These are phyloP conservation scores for Chironomus tentans DNA, from an alignment of 2,888 invertebrate species.

Conservation along the genomic window DNA sequence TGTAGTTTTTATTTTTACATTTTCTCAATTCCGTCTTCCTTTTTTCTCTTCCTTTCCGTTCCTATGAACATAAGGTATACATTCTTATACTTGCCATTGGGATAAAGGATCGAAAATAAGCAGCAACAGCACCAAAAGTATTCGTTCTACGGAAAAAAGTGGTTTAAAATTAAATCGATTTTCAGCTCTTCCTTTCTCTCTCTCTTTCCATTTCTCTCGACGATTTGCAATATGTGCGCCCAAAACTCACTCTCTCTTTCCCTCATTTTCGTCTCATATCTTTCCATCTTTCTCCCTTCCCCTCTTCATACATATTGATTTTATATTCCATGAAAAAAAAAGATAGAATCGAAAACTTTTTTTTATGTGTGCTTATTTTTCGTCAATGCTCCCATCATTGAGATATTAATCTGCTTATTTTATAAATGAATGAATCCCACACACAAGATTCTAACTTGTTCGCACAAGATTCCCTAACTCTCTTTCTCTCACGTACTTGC, in stretches of 20 bases:
- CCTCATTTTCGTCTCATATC: neutral
- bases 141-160: neutral
- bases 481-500: neutral
- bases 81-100: neutral
- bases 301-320: neutral
- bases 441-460: neutral
- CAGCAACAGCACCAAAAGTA: neutral
- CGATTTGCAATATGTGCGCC: too few species aligned
- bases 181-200: too few species aligned
- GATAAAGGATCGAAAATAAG: neutral
- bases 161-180: neutral
- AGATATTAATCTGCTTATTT: neutral
- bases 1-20: too few species aligned
- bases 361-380: neutral
- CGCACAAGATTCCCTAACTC: neutral
- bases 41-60: neutral
- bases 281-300: neutral
- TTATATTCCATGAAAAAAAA: neutral
- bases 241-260: too few species aligned
- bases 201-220: too few species aligned
- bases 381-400: neutral
- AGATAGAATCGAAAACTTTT: neutral
- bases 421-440: neutral
- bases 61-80: neutral
- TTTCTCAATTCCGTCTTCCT: neutral